Evolutionary conservation across 2,888 invertebrate species (phyloP).

Genomic region (Tachina fera): DNA sequence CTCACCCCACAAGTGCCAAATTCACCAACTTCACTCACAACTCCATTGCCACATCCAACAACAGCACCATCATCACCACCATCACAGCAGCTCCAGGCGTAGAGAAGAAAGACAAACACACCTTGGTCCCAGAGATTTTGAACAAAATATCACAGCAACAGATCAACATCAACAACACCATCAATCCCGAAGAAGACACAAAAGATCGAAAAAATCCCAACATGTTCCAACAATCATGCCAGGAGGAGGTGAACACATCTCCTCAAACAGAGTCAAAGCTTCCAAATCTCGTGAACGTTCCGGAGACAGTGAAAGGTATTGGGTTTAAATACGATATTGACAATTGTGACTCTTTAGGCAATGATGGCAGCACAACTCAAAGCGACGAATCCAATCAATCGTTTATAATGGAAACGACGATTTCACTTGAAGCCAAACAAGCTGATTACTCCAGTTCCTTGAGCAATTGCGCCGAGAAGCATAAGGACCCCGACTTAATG

Average conservation of each 20-base stretch:
- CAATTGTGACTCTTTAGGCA: slow-evolving; percentile 71
- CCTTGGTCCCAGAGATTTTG: slow-evolving; percentile 56
- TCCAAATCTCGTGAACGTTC: slow-evolving; percentile 83
- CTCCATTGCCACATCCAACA: slow-evolving; percentile 81
- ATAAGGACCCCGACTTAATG: slow-evolving; percentile 87
- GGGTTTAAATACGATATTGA: slow-evolving; percentile 76
- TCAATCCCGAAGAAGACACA: slow-evolving; percentile 78
- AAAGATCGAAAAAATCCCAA: slow-evolving; percentile 77
- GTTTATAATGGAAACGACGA: slow-evolving; percentile 78
- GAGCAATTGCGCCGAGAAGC: slow-evolving; percentile 79
- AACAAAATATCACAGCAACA: slow-evolving; percentile 60
- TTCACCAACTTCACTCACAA: slow-evolving; percentile 78
- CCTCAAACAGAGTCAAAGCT: slow-evolving; percentile 74
- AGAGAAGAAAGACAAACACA: slow-evolving; percentile 79
- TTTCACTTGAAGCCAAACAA: slow-evolving; percentile 73
- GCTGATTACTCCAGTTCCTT: slow-evolving; percentile 20
- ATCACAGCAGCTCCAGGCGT: slow-evolving; percentile 84
- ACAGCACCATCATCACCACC: slow-evolving; percentile 81
- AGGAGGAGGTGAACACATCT: slow-evolving; percentile 51
- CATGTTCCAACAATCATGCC: slow-evolving; percentile 54
- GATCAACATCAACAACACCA: slow-evolving; percentile 66
- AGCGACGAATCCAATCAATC: slow-evolving; percentile 80
- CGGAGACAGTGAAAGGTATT: slow-evolving; percentile 80
- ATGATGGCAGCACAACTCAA: slow-evolving; percentile 81
- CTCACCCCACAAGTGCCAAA: slow-evolving; percentile 82